These are phyloP conservation scores for Tinea trinotella DNA, from an alignment of 2,888 invertebrate species.

Conservation along the genomic window DNA sequence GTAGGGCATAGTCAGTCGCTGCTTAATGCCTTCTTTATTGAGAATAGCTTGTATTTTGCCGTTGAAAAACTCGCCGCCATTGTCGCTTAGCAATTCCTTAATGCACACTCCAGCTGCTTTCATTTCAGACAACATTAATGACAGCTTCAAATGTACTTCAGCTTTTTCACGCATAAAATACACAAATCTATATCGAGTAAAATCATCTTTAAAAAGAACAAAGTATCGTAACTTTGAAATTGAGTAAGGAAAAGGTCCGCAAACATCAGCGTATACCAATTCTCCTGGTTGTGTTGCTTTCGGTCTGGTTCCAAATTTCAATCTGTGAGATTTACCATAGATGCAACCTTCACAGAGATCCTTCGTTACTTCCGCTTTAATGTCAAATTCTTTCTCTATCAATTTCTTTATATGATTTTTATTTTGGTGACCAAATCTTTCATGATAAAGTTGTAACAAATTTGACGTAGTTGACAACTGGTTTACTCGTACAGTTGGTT, in stretches of 20 bases:
- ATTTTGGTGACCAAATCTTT: slow-evolving; percentile 21
- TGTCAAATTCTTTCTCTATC: slow-evolving; percentile 20
- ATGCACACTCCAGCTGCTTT: neutral
- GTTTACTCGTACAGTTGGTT: too few species aligned
- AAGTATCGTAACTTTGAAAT: neutral
- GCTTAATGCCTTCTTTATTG: neutral
- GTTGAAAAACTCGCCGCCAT: slow-evolving; percentile 5
- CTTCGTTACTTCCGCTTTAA: slow-evolving; percentile 16
- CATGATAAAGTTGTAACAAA: slow-evolving; percentile 21
- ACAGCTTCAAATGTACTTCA: neutral
- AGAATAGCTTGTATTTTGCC: neutral
- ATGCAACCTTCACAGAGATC: slow-evolving; percentile 22
- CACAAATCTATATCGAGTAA: neutral
- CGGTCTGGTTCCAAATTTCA: slow-evolving; percentile 20
- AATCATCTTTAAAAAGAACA: slow-evolving; percentile 17
- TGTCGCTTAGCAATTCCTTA: neutral
- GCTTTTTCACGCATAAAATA: slow-evolving; percentile 2
- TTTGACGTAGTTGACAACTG: too few species aligned
- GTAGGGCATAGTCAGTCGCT: slow-evolving; percentile 24
- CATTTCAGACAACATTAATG: neutral
- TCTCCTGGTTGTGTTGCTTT: slow-evolving; percentile 20
- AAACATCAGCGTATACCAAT: slow-evolving; percentile 20
- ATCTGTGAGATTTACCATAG: slow-evolving; percentile 22
- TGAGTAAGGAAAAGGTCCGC: slow-evolving; percentile 21
- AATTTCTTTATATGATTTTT: slow-evolving; percentile 21